Conservation (phyloP, 1,140 invertebrate genomes). For the Bradysia coprophila region DNA sequence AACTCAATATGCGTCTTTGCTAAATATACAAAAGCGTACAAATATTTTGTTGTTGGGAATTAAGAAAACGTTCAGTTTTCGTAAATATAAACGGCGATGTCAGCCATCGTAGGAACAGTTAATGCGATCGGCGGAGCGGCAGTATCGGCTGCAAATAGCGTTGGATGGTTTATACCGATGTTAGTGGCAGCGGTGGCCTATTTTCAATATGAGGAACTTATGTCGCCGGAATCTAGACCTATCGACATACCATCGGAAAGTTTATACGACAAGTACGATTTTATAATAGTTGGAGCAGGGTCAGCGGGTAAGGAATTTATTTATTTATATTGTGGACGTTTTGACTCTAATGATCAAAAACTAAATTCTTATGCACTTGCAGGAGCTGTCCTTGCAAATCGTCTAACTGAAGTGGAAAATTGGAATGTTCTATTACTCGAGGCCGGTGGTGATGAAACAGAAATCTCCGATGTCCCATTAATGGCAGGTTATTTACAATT, state of each 20-base stretch:
- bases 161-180: conserved; percentile 57
- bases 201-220: conserved; percentile 56
- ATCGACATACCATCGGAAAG: conserved; percentile 42
- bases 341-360: too few relatives aligned
- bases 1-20: too few relatives aligned
- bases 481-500: conserved; percentile 73
- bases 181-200: conserved; percentile 61
- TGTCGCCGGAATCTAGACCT: conserved; percentile 54
- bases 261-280: conserved; percentile 53
- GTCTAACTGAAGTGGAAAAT: conserved; percentile 54
- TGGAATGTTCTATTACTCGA: conserved; percentile 75
- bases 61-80: too few relatives aligned
- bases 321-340: background rate
- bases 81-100: too few relatives aligned
- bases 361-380: conserved; percentile 8
- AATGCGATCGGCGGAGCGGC: conserved; percentile 33
- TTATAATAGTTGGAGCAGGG: conserved; percentile 81
- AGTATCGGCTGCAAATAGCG: conserved; percentile 28
- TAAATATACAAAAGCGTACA: too few relatives aligned
- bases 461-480: conserved; percentile 73
- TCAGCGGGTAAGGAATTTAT: conserved; percentile 56
- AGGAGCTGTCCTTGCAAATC: conserved; percentile 79
- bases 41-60: too few relatives aligned
- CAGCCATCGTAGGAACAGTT: conserved; percentile 32
- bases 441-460: conserved; percentile 80